Conservation (phyloP, 2,888 invertebrate genomes). For the Eumerus sabulonum region DNA sequence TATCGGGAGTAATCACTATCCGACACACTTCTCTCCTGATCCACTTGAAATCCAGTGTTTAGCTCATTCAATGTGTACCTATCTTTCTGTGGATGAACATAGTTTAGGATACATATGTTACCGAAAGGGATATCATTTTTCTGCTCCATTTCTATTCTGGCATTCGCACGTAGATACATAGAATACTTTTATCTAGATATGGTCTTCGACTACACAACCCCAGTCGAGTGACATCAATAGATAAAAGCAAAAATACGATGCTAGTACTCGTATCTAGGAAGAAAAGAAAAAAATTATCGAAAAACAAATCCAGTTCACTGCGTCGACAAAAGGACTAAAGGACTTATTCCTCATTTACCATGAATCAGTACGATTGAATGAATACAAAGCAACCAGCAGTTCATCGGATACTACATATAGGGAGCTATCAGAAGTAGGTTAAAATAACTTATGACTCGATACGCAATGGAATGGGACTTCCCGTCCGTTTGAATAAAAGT, state of each 20-base stretch:
- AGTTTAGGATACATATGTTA: constrained; percentile 36
- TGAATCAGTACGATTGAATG: constrained; percentile 11
- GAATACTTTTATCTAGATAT: no score
- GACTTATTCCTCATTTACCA: constrained; percentile 19
- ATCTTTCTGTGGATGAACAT: constrained; percentile 24
- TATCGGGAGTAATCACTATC: constrained; percentile 29
- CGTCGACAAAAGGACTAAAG: constrained; percentile 15
- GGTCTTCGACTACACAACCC: no score
- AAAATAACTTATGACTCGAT: no score
- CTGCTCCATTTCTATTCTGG: constrained; percentile 59
- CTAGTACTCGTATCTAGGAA: constrained; percentile 1
- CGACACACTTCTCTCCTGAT: constrained; percentile 29
- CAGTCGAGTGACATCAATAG: constrained; percentile 49
- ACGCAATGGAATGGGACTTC: neutral
- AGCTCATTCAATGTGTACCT: constrained; percentile 30
- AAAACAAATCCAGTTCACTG: constrained; percentile 25
- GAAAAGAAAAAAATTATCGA: neutral
- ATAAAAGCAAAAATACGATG: constrained; percentile 29
- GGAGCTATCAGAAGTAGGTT: no score
- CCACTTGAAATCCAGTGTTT: constrained; percentile 29
- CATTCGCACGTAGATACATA: constrained; percentile 29
- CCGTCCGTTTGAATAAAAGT: constrained; percentile 1
- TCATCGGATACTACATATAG: no score
- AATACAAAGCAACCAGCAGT: no score
- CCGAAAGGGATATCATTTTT: constrained; percentile 59